Percentiles rank a stretch among this genome's conserved stretches.
Evolutionary conservation across 2,797 vertebrate species (phyloP).

Genomic region (Clarias platycephalus): DNA sequence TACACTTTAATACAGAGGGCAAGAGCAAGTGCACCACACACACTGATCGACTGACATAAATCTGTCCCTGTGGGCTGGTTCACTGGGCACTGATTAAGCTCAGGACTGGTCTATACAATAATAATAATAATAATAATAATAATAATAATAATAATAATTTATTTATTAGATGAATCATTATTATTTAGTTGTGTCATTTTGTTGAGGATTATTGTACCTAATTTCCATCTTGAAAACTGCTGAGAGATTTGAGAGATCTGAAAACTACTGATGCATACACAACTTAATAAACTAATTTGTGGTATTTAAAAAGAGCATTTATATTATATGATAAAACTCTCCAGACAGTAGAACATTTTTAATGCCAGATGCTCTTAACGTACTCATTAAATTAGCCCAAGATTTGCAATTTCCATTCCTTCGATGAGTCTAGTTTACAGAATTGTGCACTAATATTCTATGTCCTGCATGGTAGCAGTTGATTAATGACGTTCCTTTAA

Average conservation of each 20-base stretch:
- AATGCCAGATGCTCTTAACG: neutral
- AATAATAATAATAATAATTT: too few relatives aligned
- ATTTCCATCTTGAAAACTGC: neutral
- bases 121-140: too few relatives aligned
- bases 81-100: slow-evolving; percentile 20
- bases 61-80: slow-evolving; percentile 4
- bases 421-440: neutral
- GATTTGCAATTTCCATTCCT: neutral
- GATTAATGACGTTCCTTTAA: too few relatives aligned
- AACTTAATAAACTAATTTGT: slow-evolving; percentile 14
- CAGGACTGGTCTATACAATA: neutral
- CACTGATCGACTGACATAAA: slow-evolving; percentile 10
- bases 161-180: neutral
- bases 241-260: neutral
- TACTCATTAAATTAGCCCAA: neutral
- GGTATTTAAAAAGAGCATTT: slow-evolving; percentile 14
- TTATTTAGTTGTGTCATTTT: slow-evolving; percentile 6
- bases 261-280: neutral
- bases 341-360: neutral
- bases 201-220: slow-evolving; percentile 1
- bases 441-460: neutral
- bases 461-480: neutral
- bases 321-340: slow-evolving; percentile 9
- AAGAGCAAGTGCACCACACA: slow-evolving; percentile 21
- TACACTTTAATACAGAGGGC: slow-evolving; percentile 38